Evolutionary conservation across 2,888 invertebrate species (phyloP), one percentile per base, ranked within the genome.

Genomic region (Gasteruption jaculator): DNA sequence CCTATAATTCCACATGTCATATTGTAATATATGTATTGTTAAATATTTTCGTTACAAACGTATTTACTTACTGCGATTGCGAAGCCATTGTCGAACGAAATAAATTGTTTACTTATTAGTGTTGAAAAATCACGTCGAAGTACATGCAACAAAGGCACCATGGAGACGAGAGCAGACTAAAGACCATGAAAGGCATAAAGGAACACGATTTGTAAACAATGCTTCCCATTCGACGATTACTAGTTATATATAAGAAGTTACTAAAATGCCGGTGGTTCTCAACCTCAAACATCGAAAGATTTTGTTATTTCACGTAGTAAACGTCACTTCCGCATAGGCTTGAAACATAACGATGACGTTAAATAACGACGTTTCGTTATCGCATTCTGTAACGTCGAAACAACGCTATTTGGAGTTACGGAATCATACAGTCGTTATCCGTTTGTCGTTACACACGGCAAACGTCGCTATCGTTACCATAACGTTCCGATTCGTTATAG

Each of bases 401-500:
- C 12, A 11, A 16, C 30, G 38, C 8, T 38, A 38, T 38, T 8
- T 5, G 20, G 5, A 38, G 38, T 29, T 38, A 30, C 38, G 10
- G 38, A 38, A 38, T 38, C n/a, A 12, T 14, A 15, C 22, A 3
- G 33, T 33, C 33, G 39, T 20, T 32, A 38, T 20, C 7, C 7
- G 24, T 12, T 22, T 33, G 32, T 39, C 39, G 15, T 24, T 44
- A 41, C 44, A 44, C 11, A 1, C 12, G 19, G 5, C 19, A 8
- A 18, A 29, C 14, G 25, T 41, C 41, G 41, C 3, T 44, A 41
- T 44, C 19, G 26, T 41, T 20, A 31, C 27, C 8, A 20, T 44
- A 41, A 10, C 41, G 40, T 41, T 18, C 29, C 25, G 19, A 32
- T 20, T 41, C 25, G 44, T 20, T 44, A 41, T 21, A n/a, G 20